Base-by-base conservation (phyloP, 2,797 vertebrate species). In the Euthynnus affinis region DNA sequence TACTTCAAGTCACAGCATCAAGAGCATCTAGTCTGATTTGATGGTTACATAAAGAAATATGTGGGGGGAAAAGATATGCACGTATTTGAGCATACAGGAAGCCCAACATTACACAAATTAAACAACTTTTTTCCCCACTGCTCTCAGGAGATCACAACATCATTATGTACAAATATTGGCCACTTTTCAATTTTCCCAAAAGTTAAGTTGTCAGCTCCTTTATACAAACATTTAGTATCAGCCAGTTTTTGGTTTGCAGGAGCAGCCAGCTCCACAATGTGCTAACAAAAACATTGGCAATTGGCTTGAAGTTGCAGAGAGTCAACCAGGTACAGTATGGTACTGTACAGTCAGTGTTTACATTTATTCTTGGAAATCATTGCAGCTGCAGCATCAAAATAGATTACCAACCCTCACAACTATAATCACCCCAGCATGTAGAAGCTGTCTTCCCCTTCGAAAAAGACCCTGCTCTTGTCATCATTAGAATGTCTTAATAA, bases 401-500 rank as follows among this genome's bases (percentile, higher is more conserved):
- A 68, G 52, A 56, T 52, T 6, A 56, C 71, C 72, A 73, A 55
- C 40, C 65, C 34, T 73, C 72, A 70, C 61, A 9, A 49, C 55
- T 76, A 63, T 58, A 84, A 83, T 83, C 71, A 87, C 55, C 76
- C 63, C 58, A 68, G 61, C 76, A 44, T 0, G 18, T 14, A 66
- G 44, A 62, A 71, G 51, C 76, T 72, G 60, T 68, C 73, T 63
- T 71, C 81, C 44, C 37, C n/a, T 22, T 3, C n/a, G 70, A 56
- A 62, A 37, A 71, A 84, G 62, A 1, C 58, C 27, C 73, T 3
- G 66, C 76, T 82, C 76, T 81, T 82, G 81, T 81, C 85, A 83
- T 79, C 71, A 64, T 82, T 59, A 80, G 51, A 58, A 84, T 65
- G 80, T 82, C 91, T 89, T 84, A 73, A 90, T 91, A 75, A 88